A percentile compares a stretch with the other conserved stretches of the same genome.
These are phyloP conservation scores for Talpa occidentalis DNA, from an alignment of 2,113 vertebrate species.

Conservation along the genomic window DNA sequence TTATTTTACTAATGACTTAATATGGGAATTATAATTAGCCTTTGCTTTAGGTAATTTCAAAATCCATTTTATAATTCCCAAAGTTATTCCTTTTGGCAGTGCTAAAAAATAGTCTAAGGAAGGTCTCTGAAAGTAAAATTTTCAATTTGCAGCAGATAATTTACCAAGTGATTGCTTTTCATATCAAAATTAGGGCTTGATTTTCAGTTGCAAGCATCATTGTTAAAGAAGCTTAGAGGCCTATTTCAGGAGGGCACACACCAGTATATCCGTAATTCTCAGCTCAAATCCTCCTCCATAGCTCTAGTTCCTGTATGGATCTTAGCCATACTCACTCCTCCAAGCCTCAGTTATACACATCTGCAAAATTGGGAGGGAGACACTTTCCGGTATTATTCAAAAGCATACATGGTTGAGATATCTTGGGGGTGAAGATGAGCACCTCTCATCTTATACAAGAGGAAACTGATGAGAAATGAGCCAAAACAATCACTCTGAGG, in stretches of 20 bases:
- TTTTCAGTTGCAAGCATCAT: neutral
- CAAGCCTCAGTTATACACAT: neutral
- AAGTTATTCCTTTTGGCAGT: neutral
- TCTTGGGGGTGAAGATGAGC: neutral
- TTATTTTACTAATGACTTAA: slow-evolving; percentile 41
- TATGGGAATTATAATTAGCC: slow-evolving; percentile 22
- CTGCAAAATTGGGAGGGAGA: neutral
- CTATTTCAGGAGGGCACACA: neutral
- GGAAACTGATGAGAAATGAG: neutral
- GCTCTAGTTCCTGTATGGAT: neutral
- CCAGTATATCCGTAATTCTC: neutral
- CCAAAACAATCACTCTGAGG: neutral
- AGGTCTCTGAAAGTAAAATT: neutral
- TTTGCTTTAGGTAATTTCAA: slow-evolving; percentile 34
- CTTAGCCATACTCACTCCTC: neutral
- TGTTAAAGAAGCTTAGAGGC: neutral
- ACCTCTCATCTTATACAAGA: neutral
- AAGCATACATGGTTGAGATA: neutral
- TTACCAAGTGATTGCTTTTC: neutral
- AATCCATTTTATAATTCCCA: neutral
- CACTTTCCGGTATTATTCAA: neutral
- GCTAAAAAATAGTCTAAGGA: neutral
- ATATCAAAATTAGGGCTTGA: neutral
- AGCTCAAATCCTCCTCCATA: neutral
- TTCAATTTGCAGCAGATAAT: slow-evolving; percentile 1